These are phyloP conservation scores for Limanda limanda DNA, from an alignment of 2,113 vertebrate species.

Conservation along the genomic window DNA sequence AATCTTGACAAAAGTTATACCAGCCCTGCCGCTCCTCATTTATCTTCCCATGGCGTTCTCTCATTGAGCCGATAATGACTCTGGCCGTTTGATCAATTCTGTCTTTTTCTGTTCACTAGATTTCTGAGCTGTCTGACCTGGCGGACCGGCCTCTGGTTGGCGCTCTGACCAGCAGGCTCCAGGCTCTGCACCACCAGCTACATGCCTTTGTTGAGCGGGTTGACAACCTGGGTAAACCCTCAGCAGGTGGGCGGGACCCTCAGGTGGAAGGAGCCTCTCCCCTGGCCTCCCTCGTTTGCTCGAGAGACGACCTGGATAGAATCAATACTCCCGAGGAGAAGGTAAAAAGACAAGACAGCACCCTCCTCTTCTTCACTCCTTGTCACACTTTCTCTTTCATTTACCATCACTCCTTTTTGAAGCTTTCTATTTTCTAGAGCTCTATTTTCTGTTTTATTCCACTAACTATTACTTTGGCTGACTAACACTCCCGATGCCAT, in stretches of 20 bases:
- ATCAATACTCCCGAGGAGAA: conserved; percentile 83
- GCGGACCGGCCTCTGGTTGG: conserved; percentile 87
- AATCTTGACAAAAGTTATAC: too few species aligned
- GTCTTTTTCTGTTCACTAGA: conserved; percentile 42
- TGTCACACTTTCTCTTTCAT: conserved; percentile 47
- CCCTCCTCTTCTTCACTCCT: conserved; percentile 33
- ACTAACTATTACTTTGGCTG: conserved; percentile 76
- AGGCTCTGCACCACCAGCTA: conserved; percentile 90
- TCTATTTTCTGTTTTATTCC: conserved; percentile 51
- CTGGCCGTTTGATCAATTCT: neutral
- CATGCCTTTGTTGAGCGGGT: conserved; percentile 89
- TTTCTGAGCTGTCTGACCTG: conserved; percentile 77
- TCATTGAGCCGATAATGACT: neutral
- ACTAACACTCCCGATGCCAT: conserved; percentile 64
- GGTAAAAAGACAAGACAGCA: conserved; percentile 80
- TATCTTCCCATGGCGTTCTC: neutral
- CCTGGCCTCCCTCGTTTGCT: conserved; percentile 43
- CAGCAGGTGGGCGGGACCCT: conserved; percentile 80
- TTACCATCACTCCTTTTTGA: conserved; percentile 45
- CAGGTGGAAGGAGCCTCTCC: conserved; percentile 77
- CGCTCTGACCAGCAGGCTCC: conserved; percentile 89
- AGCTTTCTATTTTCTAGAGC: conserved; percentile 9
- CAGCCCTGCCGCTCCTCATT: neutral
- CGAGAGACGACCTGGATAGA: conserved; percentile 82
- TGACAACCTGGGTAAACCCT: conserved; percentile 79